These are phyloP conservation scores for Polylopha cassiicola DNA, from an alignment of 2,888 invertebrate species.

Conservation along the genomic window DNA sequence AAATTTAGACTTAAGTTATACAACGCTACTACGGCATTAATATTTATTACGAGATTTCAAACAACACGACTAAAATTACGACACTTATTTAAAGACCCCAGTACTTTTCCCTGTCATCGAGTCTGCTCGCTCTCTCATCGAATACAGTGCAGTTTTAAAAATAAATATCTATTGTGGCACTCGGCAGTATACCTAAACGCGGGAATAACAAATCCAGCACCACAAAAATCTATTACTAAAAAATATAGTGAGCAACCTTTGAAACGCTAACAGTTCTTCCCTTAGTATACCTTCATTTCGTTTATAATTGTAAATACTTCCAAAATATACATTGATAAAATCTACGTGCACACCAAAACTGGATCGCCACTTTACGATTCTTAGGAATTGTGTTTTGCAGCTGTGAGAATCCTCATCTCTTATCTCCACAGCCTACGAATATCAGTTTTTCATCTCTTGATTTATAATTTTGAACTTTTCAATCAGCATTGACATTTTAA, in stretches of 20 bases:
- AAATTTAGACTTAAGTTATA: conserved; percentile 60
- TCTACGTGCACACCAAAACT: conserved; percentile 44
- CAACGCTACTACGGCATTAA: conserved; percentile 54
- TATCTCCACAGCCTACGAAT: conserved; percentile 23
- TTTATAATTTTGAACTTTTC: too few relatives aligned
- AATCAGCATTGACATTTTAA: too few relatives aligned
- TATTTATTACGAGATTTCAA: conserved; percentile 77
- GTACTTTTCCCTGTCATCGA: conserved; percentile 61
- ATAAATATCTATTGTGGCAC: conserved; percentile 71
- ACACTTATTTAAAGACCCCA: conserved; percentile 61
- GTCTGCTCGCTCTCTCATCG: conserved; percentile 37
- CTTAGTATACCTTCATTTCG: conserved; percentile 42
- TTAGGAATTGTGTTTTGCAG: conserved; percentile 38
- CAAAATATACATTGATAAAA: conserved; percentile 65
- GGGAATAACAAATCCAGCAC: conserved; percentile 47
- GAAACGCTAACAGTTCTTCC: conserved; percentile 51
- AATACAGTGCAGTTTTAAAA: conserved; percentile 45
- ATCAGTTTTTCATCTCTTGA: too few relatives aligned
- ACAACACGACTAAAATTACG: conserved; percentile 67
- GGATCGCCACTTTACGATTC: conserved; percentile 43
- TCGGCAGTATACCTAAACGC: conserved; percentile 39
- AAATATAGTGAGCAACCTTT: conserved; percentile 73
- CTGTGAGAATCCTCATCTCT: conserved; percentile 44
- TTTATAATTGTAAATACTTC: conserved; percentile 65
- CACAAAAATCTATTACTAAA: conserved; percentile 63